Conservation (phyloP, 2,113 vertebrate species). For the Theristicus caerulescens region DNA sequence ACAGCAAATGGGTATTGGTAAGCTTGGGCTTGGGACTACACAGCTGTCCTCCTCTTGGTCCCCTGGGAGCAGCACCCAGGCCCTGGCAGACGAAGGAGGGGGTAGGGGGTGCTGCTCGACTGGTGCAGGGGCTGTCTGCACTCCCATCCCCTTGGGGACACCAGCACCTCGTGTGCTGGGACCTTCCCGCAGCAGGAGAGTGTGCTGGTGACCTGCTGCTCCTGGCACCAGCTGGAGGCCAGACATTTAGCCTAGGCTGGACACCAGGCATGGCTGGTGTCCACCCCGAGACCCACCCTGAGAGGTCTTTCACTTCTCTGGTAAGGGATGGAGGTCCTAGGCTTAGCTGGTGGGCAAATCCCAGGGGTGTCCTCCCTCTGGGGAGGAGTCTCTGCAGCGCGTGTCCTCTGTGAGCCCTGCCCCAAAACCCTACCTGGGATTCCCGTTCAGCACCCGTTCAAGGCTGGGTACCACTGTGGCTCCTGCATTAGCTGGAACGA, state of each 20-base stretch:
- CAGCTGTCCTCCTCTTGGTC: not conserved
- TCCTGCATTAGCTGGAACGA: not conserved
- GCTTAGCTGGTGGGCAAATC: not conserved
- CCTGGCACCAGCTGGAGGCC: not conserved
- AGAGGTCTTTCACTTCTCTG: not conserved
- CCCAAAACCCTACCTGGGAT: no score
- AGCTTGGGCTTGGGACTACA: not conserved
- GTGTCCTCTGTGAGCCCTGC: fast-evolving
- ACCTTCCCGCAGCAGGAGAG: not conserved
- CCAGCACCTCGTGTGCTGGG: fast-evolving
- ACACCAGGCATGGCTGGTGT: not conserved
- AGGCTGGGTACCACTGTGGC: not conserved
- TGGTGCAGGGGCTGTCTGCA: not conserved
- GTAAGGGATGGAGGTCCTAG: not conserved
- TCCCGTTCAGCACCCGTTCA: not conserved
- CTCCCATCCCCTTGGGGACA: not conserved
- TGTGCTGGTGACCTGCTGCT: not conserved
- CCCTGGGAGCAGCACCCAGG: not conserved
- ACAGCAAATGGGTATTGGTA: not conserved
- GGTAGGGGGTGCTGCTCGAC: not conserved
- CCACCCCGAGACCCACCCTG: fast-evolving
- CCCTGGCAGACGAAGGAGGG: not conserved
- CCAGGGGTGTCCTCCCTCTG: not conserved
- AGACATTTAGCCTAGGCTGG: not conserved
- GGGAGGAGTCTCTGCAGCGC: not conserved